Base-by-base conservation (phyloP, 2,888 invertebrate genomes). In the Thymelicus lineola region DNA sequence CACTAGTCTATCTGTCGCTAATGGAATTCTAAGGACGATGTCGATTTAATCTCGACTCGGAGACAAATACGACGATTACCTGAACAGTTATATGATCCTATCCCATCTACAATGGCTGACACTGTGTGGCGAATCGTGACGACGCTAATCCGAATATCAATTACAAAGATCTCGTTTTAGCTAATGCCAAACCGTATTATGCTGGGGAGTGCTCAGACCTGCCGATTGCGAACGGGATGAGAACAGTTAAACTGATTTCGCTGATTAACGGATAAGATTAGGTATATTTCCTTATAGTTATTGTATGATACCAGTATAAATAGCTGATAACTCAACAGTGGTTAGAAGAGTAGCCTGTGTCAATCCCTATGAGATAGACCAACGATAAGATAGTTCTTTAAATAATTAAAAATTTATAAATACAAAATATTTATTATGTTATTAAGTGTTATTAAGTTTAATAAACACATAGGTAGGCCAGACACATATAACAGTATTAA, bases 131-230 rank as follows among this genome's bases (percentile, higher is more conserved):
- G 57, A 62, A 68, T 68, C 68, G 68, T 68, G 68, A 68, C 68
- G 62, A 68, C 68, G 68, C 35, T 57, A 68, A 68, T 68, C 68
- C 68, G 17, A 68, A 68, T 62, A 68, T 68, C 68, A 62, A 62
- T 68, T 68, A 68, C 68, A 46, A n/a, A 68, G 68, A 68, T 68
- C 68, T 62, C 62, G 55, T 61, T 68, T n/a, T 57, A 55, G 62
- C 62, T 62, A 57, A 68, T 61, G 46, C 68, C 46, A 42, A 68
- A 62, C 61, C 48, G 62, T 53, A 67, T 55, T 55, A 45, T 68
- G 55, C 50, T 12, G 59, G 66, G 67, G 46, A 17, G 12, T 61
- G 14, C 45, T 1, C 1, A 57, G 17, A 62, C 36, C 36, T 57
- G 53, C 1, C 42, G 60, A 15, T 45, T 14, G 46, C 20, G 10